phyloP scores from a whole-genome alignment of 2,888 invertebrate species.

The Pristionchus exspectatus region DNA sequence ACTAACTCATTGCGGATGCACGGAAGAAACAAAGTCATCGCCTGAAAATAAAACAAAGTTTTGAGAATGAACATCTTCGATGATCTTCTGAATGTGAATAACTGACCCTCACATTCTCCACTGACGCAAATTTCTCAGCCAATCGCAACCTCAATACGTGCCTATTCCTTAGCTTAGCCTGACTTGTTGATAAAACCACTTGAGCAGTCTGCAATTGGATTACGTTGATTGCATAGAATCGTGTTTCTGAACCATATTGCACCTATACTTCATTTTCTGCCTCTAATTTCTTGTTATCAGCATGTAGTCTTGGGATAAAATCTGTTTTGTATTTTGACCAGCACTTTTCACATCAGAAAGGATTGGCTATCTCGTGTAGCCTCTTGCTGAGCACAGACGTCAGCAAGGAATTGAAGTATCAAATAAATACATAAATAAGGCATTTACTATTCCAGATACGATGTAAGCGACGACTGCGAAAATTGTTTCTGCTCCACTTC shows the following conservation, averaged over 20 bases:
- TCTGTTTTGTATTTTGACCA: neutral
- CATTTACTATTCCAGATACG: slow-evolving; percentile 6
- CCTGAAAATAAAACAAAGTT: neutral
- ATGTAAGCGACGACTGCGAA: slow-evolving; percentile 13
- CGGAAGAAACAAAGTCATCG: slow-evolving; percentile 9
- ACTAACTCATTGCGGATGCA: slow-evolving; percentile 39
- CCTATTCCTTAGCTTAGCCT: slow-evolving; percentile 5
- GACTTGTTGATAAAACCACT: slow-evolving; percentile 8
- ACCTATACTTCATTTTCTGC: neutral
- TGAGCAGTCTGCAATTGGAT: slow-evolving; percentile 24
- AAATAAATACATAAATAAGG: neutral
- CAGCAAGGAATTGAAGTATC: neutral
- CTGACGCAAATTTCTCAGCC: slow-evolving; percentile 33
- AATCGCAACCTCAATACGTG: neutral
- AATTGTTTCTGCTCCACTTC: slow-evolving; percentile 1
- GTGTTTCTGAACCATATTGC: neutral
- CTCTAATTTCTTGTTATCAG: neutral
- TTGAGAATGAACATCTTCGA: neutral
- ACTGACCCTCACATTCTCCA: slow-evolving; percentile 38
- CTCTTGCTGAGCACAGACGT: neutral
- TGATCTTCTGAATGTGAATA: neutral
- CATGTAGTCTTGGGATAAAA: neutral
- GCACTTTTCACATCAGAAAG: neutral
- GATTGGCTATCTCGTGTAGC: neutral
- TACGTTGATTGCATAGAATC: neutral